phyloP scores from a whole-genome alignment of 2,113 vertebrate species.

The Actenoides lindsayi region DNA sequence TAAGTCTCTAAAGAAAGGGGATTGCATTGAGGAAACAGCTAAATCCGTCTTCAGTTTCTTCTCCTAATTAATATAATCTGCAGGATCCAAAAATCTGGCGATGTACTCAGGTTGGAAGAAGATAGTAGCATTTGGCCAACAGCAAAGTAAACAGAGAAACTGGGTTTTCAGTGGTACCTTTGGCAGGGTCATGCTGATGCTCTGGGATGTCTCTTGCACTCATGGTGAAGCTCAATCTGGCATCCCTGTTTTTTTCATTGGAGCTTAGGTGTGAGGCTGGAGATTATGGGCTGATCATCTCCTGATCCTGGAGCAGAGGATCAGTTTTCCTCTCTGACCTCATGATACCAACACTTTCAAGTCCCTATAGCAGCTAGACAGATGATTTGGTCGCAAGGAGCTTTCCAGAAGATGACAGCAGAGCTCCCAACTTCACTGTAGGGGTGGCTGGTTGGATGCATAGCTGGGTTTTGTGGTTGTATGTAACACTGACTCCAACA shows the following conservation, averaged over 20 bases:
- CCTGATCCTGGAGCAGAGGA: not conserved
- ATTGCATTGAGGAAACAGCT: not conserved
- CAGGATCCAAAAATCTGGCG: not conserved
- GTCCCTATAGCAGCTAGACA: not conserved
- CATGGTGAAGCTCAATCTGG: not conserved
- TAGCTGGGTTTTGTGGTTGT: not conserved
- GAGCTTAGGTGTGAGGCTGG: not conserved
- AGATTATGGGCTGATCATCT: not conserved
- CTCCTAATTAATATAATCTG: not conserved
- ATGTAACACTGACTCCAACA: not conserved
- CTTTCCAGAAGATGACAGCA: not conserved
- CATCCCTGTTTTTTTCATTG: not conserved
- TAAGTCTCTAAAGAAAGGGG: not conserved
- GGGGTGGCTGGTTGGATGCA: not conserved
- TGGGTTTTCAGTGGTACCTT: not conserved
- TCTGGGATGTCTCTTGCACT: not conserved
- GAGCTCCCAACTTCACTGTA: not conserved
- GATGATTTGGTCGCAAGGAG: not conserved
- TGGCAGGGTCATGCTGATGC: rapidly evolving
- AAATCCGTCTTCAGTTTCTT: not conserved
- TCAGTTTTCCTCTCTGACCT: not conserved
- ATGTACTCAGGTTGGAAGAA: not conserved
- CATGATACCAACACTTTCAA: not conserved
- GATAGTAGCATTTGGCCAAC: not conserved
- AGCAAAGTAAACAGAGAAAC: not conserved